Conservation (phyloP, 2,888 invertebrate genomes). For the Diplazon laetatorius region DNA sequence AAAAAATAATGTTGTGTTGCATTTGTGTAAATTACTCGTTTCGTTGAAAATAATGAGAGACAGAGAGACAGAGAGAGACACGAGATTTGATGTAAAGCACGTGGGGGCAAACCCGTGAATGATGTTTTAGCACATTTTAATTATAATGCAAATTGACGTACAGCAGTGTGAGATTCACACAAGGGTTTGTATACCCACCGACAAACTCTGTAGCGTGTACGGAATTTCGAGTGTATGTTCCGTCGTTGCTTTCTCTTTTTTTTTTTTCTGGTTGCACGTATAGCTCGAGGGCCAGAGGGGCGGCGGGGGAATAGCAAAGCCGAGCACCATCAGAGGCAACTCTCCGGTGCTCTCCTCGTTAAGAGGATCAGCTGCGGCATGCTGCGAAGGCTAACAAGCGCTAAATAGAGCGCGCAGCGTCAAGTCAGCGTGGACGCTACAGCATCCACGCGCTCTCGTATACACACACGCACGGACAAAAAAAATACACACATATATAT, state of each 20-base stretch:
- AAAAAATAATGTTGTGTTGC: slow-evolving; percentile 37
- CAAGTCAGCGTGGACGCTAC: slow-evolving; percentile 58
- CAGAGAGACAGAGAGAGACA: too few relatives aligned
- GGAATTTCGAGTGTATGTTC: slow-evolving; percentile 28
- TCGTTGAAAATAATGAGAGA: slow-evolving; percentile 22
- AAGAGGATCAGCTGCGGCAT: slow-evolving; percentile 79
- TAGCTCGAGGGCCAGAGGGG: slow-evolving; percentile 30
- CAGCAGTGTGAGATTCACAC: not conserved
- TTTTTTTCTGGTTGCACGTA: slow-evolving; percentile 21
- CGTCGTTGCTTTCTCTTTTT: slow-evolving; percentile 18
- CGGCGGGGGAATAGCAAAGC: slow-evolving; percentile 62
- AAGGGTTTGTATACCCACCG: slow-evolving; percentile 21
- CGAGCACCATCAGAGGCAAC: not conserved
- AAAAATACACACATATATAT: too few relatives aligned
- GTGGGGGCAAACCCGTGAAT: not conserved
- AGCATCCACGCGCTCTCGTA: slow-evolving; percentile 38
- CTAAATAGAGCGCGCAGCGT: slow-evolving; percentile 77
- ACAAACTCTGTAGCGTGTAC: not conserved
- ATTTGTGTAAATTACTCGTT: slow-evolving; percentile 25
- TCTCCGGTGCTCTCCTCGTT: slow-evolving; percentile 71
- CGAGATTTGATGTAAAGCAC: not conserved
- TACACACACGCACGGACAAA: too few relatives aligned
- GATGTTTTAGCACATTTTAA: slow-evolving; percentile 49
- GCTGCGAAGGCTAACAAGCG: slow-evolving; percentile 81
- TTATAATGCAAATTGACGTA: slow-evolving; percentile 39